Conservation (phyloP, 2,113 vertebrate species). For the Sminthopsis crassicaudata region DNA sequence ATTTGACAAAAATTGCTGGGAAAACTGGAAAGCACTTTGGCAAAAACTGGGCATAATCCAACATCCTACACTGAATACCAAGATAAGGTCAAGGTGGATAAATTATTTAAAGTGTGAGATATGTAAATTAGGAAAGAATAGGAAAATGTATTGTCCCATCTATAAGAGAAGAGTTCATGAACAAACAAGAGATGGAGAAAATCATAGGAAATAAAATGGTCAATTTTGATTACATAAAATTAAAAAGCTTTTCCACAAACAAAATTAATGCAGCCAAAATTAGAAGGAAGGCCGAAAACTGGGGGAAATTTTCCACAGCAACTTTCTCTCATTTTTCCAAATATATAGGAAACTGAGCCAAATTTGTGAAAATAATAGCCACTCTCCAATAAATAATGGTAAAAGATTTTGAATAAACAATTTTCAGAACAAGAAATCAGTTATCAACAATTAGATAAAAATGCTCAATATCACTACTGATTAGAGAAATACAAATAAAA, state of each 20-base stretch:
- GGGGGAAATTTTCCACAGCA: neutral
- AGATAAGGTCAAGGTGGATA: no score
- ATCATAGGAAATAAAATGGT: neutral
- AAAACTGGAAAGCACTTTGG: no score
- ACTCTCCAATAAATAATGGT: neutral
- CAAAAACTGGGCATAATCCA: no score
- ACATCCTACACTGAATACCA: no score
- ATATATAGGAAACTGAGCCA: neutral
- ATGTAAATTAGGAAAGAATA: no score
- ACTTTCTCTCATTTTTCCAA: neutral
- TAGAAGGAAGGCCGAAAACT: neutral
- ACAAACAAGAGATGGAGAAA: neutral
- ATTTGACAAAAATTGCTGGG: no score
- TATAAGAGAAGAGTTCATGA: neutral
- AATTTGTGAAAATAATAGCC: neutral
- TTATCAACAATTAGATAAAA: no score
- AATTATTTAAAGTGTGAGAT: no score
- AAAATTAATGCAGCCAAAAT: neutral
- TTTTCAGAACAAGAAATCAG: neutral
- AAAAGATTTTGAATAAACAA: neutral
- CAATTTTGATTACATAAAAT: neutral
- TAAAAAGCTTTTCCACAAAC: neutral
- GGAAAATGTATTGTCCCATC: neutral
- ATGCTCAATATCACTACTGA: no score
- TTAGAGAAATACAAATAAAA: no score